Base-by-base conservation (phyloP, 2,797 vertebrate genomes). In the Sardinella longiceps region DNA sequence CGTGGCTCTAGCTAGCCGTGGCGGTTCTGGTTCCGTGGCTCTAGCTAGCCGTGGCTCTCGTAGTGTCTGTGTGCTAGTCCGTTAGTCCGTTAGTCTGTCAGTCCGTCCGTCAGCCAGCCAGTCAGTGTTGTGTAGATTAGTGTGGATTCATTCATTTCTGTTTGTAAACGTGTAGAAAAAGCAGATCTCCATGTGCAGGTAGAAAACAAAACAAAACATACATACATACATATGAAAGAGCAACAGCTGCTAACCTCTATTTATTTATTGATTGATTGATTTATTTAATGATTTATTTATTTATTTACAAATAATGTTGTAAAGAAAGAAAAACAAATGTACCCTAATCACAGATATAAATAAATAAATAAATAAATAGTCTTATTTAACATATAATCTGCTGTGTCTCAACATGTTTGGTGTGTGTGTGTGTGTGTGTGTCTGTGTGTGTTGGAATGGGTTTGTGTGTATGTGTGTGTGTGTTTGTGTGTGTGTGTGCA, bases 221-320 rank as follows among this genome's bases (percentile, higher is more conserved):
- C n/a, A n/a, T n/a, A n/a, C 92, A 91, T 87, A 91, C 82, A 70
- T 88, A 90, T 91, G 88, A 88, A 93, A 91, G 92, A 92, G n/a
- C 93, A 87, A 84, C 89, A 88, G 91, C 88, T 93, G 87, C 91
- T 85, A 86, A 94, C 90, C 94, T 94, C 94, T 95, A 95, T 95
- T 95, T 87, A 95, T n/a, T n/a, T n/a, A n/a, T n/a, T n/a, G n/a
- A n/a, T n/a, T n/a, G n/a, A n/a, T n/a, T n/a, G n/a, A n/a, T n/a
- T n/a, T n/a, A n/a, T n/a, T n/a, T n/a, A n/a, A n/a, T n/a, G n/a
- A n/a, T n/a, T n/a, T n/a, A n/a, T 94, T 94, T 95, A 95, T 95
- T 95, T 87, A 95, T 95, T 94, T 91, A 94, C 93, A 93, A 93
- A 89, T 87, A 87, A 87, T 88, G 80, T 74, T 63, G 80, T 85